These are phyloP conservation scores for Saturnia japonica DNA, from an alignment of 2,888 invertebrate genomes.

Conservation along the genomic window DNA sequence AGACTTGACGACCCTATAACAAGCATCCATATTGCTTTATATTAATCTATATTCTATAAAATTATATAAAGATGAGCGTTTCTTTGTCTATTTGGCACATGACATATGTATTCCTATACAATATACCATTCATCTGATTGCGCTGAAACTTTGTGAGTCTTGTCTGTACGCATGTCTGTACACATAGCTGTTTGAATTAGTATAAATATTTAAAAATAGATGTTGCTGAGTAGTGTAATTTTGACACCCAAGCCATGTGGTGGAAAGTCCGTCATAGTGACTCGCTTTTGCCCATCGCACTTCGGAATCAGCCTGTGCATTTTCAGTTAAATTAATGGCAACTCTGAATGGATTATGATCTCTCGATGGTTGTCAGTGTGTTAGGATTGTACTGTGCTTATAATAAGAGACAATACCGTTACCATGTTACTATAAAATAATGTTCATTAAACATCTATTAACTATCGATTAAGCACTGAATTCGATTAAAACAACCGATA, in stretches of 20 bases:
- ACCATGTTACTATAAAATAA: not conserved
- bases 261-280: too few relatives aligned
- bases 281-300: too few relatives aligned
- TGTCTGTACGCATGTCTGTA: not conserved
- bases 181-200: not conserved
- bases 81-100: not conserved
- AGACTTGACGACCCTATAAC: conserved; percentile 64
- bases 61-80: not conserved
- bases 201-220: not conserved
- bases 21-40: not conserved
- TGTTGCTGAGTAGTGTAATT: not conserved
- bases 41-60: not conserved
- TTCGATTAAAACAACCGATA: too few relatives aligned
- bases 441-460: too few relatives aligned
- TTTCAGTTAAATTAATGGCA: too few relatives aligned
- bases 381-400: too few relatives aligned
- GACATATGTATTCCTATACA: not conserved
- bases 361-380: too few relatives aligned
- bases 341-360: too few relatives aligned
- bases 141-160: not conserved
- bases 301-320: too few relatives aligned
- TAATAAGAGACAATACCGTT: too few relatives aligned
- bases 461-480: too few relatives aligned
- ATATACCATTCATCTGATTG: not conserved
- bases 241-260: too few relatives aligned